Evolutionary conservation across 2,888 invertebrate genomes (phyloP), one percentile per base, ranked within the genome.

Genomic region (Tyria jacobaeae): DNA sequence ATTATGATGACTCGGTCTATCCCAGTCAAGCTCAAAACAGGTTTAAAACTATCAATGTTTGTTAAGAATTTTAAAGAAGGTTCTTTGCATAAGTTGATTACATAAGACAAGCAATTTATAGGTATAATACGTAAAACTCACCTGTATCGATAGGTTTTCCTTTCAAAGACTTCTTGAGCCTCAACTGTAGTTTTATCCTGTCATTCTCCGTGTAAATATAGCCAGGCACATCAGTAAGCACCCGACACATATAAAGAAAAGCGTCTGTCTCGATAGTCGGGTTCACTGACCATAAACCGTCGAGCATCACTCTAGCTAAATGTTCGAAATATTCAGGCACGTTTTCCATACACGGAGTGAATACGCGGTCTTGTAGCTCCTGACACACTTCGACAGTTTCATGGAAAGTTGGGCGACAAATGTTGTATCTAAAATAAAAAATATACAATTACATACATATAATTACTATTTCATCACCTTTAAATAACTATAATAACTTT

Each of bases 211-310:
- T 91, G 74, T 93, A 94, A 35, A 95, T 85, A 64, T 95, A 95
- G 0, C 95, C 95, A 6, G 94, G 93, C 1, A 96, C 94, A 25
- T 94, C 94, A 0, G 95, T 94, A 56, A 96, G 72, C 34, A 94
- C 84, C 27, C 83, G 89, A 7, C 95, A 94, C 74, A 94, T 95
- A 77, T 94, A 95, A 15, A 96, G 80, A 78, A 95, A 95, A 1
- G 86, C 85, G 0, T 88, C 84, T 0, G 79, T 61, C 47, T 95
- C 91, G 7, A 96, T 89, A 0, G 97, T 89, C 39, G 96, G 96
- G 83, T 96, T 96, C 49, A 96, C 89, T 4, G 94, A 94, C 96
- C 96, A 96, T 81, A 97, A 87, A 0, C 97, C 97, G 54, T 96
- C 92, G 2, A 97, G 82, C 79, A 97, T 89, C 1, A 95, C 94